A percentile compares a stretch with the other conserved stretches of the same genome.
Evolutionary conservation across 2,888 invertebrate species (phyloP).

Genomic region (Ophraella communa): DNA sequence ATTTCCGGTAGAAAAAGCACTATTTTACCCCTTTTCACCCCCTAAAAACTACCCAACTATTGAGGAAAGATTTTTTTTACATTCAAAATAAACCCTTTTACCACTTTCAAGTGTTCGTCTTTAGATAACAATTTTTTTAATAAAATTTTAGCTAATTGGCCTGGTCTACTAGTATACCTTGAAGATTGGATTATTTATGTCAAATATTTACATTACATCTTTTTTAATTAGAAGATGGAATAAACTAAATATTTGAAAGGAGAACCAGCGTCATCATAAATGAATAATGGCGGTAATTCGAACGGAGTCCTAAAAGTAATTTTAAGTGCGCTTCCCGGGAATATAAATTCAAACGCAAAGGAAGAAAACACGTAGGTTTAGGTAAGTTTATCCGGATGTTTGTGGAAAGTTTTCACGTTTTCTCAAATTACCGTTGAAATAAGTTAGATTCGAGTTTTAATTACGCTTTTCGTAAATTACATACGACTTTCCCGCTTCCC

Average conservation of each 20-base stretch:
- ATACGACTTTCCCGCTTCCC: constrained; percentile 46
- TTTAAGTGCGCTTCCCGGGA: constrained; percentile 51
- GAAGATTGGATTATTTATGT: too few species aligned
- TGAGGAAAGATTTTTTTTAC: too few species aligned
- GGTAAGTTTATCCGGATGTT: constrained; percentile 54
- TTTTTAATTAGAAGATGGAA: neutral
- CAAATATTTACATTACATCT: too few species aligned
- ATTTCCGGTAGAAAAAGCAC: too few species aligned
- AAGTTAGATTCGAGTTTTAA: constrained; percentile 53
- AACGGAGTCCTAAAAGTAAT: constrained; percentile 55
- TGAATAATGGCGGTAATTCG: constrained; percentile 53
- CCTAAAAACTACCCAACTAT: too few species aligned
- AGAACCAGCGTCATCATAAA: constrained; percentile 47
- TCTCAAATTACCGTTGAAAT: constrained; percentile 54
- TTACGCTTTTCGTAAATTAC: constrained; percentile 53
- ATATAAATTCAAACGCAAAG: constrained; percentile 50
- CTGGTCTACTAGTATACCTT: too few species aligned
- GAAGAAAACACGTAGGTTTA: constrained; percentile 51
- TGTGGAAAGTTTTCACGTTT: constrained; percentile 55
- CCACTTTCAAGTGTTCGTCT: too few species aligned
- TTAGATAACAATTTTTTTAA: too few species aligned
- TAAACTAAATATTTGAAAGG: constrained; percentile 5
- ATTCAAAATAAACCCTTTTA: too few species aligned
- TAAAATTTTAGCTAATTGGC: too few species aligned
- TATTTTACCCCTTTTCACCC: too few species aligned